Evolutionary conservation across 2,113 vertebrate species (phyloP).

Genomic region (Pristiophorus japonicus): DNA sequence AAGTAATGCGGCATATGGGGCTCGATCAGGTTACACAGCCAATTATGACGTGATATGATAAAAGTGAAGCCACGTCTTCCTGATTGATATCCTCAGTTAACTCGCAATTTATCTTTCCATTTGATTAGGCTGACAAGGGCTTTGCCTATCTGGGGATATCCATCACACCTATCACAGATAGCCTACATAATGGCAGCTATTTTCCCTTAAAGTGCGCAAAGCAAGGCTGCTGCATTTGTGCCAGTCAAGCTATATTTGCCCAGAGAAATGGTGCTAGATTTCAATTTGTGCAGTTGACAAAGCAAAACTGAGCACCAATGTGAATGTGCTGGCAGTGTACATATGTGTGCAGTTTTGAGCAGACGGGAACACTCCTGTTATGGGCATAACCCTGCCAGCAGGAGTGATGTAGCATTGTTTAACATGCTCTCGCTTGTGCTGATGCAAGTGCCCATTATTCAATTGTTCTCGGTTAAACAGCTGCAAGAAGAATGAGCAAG

Average conservation of each 20-base stretch:
- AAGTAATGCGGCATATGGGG: background rate
- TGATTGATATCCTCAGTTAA: slow-evolving; percentile 7
- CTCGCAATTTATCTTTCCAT: background rate
- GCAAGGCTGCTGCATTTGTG: background rate
- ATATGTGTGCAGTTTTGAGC: background rate
- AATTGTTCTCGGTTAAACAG: background rate
- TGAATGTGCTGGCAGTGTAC: background rate
- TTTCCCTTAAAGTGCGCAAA: background rate
- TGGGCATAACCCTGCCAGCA: background rate
- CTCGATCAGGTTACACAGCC: background rate
- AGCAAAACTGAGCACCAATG: background rate
- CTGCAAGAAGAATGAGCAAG: background rate
- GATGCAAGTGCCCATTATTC: background rate
- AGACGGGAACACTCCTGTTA: background rate
- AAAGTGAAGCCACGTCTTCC: background rate
- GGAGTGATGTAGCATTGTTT: background rate
- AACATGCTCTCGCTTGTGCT: background rate
- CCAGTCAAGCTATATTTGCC: background rate
- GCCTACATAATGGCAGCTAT: background rate
- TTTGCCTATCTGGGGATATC: background rate
- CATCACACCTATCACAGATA: background rate
- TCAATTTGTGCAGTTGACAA: background rate
- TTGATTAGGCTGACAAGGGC: background rate
- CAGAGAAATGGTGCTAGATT: background rate
- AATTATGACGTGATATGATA: background rate